Evolutionary conservation across 2,888 invertebrate species (phyloP), one percentile per base, ranked within the genome.

Genomic region (Diarsia mendica): DNA sequence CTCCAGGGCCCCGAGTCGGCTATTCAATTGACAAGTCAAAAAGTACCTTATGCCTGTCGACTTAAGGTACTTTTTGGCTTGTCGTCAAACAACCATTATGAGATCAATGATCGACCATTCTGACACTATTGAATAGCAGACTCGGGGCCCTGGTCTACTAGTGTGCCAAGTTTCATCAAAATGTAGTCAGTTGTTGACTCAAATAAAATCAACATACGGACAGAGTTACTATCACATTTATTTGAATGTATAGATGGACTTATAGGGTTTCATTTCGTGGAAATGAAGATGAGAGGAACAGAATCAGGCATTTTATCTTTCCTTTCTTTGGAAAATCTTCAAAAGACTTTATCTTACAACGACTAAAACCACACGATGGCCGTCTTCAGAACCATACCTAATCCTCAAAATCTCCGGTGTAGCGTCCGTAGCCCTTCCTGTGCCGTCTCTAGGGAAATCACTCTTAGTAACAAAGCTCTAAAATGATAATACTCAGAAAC

Each of bases 361-460:
- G 6, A 20, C 8, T 44, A 13, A 39, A 49, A 20, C n/a, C 20
- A 39, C 20, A 58, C 15, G 46, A 23, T 8, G 20, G 15, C 39
- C 23, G 9, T 72, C 15, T 58, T 49, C 8, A 44, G 13, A 28
- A 18, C 9, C 9, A 28, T 60, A n/a, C 6, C n/a, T 75, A 60
- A 64, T 8, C 28, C 39, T 20, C 23, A 33, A 53, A 20, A 64
- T 23, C 15, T n/a, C 23, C 15, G 33, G 48, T 39, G 18, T 4
- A 33, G 11, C 33, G 18, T 4, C 33, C 33, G n/a, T 48, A 8
- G 15, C 20, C 72, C 23, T 58, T 73, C 15, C 39, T 74, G 20
- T 53, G 6, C 15, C 15, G 6, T 51, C 69, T 13, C 69, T 6
- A 39, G 39, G 69, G 49, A 70, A 68, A 68, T 55, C 60, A 60